Conservation (phyloP, 1,140 invertebrate genomes). For the Mylabris phalerata region DNA sequence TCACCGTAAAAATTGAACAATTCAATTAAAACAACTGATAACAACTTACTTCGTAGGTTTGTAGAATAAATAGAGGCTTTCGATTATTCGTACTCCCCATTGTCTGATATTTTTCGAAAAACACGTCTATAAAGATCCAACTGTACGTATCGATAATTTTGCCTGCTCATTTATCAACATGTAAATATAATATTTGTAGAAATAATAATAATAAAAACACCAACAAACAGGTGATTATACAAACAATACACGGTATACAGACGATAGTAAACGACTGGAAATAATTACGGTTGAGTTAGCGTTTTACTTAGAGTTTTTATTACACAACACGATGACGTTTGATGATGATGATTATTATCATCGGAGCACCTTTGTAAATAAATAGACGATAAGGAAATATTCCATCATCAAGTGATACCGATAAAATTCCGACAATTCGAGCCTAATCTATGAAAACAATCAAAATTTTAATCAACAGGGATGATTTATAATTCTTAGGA, state of each 20-base stretch:
- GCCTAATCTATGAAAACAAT: too few relatives aligned
- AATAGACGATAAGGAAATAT: too few relatives aligned
- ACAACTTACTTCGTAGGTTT: constrained; percentile 49
- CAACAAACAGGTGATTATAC: not conserved
- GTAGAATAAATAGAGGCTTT: constrained; percentile 46
- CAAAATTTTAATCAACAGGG: too few relatives aligned
- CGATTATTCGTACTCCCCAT: constrained; percentile 41
- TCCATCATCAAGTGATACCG: too few relatives aligned
- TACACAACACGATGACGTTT: not conserved
- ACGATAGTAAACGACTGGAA: constrained; percentile 8
- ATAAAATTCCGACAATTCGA: too few relatives aligned
- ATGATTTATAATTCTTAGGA: too few relatives aligned
- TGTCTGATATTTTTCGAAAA: constrained; percentile 21
- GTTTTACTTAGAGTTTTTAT: constrained; percentile 1
- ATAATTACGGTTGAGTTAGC: constrained; percentile 4
- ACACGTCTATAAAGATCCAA: too few relatives aligned
- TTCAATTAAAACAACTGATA: too few relatives aligned
- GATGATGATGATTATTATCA: constrained; percentile 8
- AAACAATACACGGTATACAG: not conserved
- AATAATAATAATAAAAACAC: constrained; percentile 1
- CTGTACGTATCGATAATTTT: too few relatives aligned
- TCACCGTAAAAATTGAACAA: too few relatives aligned
- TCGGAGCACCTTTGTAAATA: not conserved
- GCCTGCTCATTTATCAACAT: too few relatives aligned
- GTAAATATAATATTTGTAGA: not conserved